These are phyloP conservation scores for Mythimna ferrago DNA, from an alignment of 2,888 invertebrate species.

Conservation along the genomic window DNA sequence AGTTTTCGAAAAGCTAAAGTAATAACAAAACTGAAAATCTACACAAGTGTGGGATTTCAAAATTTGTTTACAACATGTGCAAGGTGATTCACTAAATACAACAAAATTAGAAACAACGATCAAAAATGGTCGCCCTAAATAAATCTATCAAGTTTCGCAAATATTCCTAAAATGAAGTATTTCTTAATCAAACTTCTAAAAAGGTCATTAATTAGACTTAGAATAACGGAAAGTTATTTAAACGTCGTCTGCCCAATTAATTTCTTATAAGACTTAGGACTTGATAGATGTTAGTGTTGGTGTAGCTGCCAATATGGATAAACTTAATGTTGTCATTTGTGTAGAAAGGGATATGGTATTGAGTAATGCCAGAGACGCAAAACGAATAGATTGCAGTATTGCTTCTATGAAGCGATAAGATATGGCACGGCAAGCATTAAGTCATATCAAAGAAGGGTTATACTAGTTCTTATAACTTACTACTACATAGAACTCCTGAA, in stretches of 20 bases:
- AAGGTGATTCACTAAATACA: constrained; percentile 12
- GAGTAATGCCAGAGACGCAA: constrained; percentile 16
- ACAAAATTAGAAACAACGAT: constrained; percentile 16
- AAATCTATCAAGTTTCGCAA: constrained; percentile 25
- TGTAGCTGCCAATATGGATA: constrained; percentile 27
- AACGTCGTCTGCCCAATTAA: constrained; percentile 30
- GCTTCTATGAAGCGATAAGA: constrained; percentile 53
- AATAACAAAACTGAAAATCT: neutral
- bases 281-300: neutral
- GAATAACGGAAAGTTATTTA: constrained; percentile 10
- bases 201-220: constrained; percentile 29
- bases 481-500: too few species aligned
- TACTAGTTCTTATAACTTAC: constrained; percentile 10
- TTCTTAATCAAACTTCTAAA: constrained; percentile 15
- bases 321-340: constrained; percentile 4
- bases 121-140: constrained; percentile 35
- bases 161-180: constrained; percentile 25
- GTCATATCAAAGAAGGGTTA: constrained; percentile 16
- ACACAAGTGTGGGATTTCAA: neutral
- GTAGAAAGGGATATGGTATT: constrained; percentile 4
- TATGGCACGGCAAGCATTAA: constrained; percentile 31
- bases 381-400: constrained; percentile 15
- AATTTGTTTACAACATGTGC: constrained; percentile 4
- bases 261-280: constrained; percentile 24
- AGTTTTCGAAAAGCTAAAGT: neutral